Evolutionary conservation across 1,140 invertebrate genomes (phyloP).

Genomic region (Lasioglossum baleicum): DNA sequence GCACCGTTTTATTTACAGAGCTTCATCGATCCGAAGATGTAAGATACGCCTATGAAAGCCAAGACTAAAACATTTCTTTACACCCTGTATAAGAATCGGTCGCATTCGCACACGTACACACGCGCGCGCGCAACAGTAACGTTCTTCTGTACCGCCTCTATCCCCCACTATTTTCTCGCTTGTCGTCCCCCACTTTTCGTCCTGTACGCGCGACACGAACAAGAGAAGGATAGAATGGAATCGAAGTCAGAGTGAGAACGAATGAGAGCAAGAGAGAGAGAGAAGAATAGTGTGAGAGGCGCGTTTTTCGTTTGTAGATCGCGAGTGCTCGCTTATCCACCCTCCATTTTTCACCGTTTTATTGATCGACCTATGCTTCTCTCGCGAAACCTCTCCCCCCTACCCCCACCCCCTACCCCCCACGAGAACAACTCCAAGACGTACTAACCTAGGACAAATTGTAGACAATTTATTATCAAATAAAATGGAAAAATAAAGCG

Average conservation of each 20-base stretch:
- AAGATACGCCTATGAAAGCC: too few species aligned
- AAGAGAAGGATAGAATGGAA: background rate
- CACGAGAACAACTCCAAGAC: slow-evolving; percentile 74
- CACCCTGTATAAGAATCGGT: too few species aligned
- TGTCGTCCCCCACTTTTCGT: slow-evolving; percentile 41
- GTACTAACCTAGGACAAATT: slow-evolving; percentile 79
- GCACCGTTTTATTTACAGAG: too few species aligned
- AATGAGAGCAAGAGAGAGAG: too few species aligned
- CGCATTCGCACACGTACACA: slow-evolving; percentile 6
- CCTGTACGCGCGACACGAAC: slow-evolving; percentile 35
- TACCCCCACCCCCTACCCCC: too few species aligned
- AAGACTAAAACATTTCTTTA: too few species aligned
- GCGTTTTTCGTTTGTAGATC: slow-evolving; percentile 39
- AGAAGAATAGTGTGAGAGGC: slow-evolving; percentile 8
- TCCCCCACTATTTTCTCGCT: slow-evolving; percentile 34
- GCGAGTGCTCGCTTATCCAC: slow-evolving; percentile 52
- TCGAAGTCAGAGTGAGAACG: too few species aligned
- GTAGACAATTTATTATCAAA: slow-evolving; percentile 80
- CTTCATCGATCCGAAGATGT: too few species aligned
- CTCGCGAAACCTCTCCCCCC: slow-evolving; percentile 66
- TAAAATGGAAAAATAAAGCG: slow-evolving; percentile 77
- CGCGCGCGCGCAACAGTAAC: slow-evolving; percentile 4
- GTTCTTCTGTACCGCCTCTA: slow-evolving; percentile 50
- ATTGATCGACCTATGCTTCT: slow-evolving; percentile 68
- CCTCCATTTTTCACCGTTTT: slow-evolving; percentile 53